Evolutionary conservation across 1,140 invertebrate species (phyloP).

Genomic region (Pectinophora gossypiella): DNA sequence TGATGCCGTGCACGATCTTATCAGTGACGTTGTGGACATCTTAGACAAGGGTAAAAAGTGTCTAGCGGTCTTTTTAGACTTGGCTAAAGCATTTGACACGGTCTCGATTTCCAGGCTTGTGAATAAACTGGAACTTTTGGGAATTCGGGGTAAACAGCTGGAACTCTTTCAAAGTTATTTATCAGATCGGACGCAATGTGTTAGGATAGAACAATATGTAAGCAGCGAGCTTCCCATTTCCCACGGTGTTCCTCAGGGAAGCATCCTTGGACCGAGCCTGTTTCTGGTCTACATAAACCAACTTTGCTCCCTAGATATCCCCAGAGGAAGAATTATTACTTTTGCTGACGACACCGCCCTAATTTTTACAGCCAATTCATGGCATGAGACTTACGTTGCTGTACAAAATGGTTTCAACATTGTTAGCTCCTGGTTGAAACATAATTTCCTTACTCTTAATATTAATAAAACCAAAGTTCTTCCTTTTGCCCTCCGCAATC

Average conservation of each 20-base stretch:
- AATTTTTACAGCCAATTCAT: not conserved
- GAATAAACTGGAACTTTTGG: not conserved
- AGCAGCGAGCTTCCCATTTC: not conserved
- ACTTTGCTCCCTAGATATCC: not conserved
- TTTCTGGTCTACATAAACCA: conserved; percentile 10
- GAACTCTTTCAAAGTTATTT: conserved; percentile 1
- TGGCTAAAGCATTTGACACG: conserved; percentile 13
- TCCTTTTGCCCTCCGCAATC: not conserved
- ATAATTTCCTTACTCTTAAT: conserved; percentile 5
- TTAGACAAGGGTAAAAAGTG: conserved; percentile 5
- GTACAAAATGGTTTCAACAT: not conserved
- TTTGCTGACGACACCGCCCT: conserved; percentile 11
- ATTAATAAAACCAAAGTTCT: conserved; percentile 7
- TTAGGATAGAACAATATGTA: not conserved
- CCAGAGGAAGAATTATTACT: not conserved
- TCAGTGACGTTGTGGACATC: not conserved
- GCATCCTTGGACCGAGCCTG: conserved; percentile 4
- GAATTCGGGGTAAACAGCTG: not conserved
- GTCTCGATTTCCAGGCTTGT: conserved; percentile 1
- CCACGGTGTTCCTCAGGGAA: conserved; percentile 4
- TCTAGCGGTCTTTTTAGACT: conserved; percentile 5
- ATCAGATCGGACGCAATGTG: not conserved
- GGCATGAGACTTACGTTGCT: not conserved
- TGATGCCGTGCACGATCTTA: conserved; percentile 6
- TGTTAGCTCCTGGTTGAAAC: not conserved